Conservation (phyloP, 2,888 invertebrate species). For the Macrophya alboannulata region DNA sequence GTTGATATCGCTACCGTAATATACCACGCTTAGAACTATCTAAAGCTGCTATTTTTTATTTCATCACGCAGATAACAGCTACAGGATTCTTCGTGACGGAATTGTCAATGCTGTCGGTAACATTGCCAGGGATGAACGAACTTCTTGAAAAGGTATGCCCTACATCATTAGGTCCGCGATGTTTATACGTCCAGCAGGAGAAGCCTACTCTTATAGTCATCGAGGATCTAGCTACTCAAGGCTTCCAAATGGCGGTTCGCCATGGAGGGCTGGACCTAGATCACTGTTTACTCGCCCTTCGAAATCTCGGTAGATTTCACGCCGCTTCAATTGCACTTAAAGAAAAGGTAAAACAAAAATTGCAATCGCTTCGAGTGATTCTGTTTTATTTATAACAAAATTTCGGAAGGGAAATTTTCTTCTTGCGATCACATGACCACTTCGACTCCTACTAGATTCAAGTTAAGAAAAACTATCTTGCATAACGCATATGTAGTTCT, state of each 20-base stretch:
- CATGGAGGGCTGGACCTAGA: slow-evolving; percentile 81
- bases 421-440: neutral
- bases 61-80: slow-evolving; percentile 63
- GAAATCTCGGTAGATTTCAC: slow-evolving; percentile 82
- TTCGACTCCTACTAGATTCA: no score
- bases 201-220: slow-evolving; percentile 79
- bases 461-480: neutral
- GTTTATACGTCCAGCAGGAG: slow-evolving; percentile 72
- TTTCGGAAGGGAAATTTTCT: neutral
- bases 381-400: neutral
- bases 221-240: slow-evolving; percentile 82
- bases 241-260: slow-evolving; percentile 82
- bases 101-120: slow-evolving; percentile 73
- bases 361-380: neutral
- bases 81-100: slow-evolving; percentile 70
- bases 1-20: neutral
- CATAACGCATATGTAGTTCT: neutral
- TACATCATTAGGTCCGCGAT: slow-evolving; percentile 69
- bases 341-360: slow-evolving; percentile 78
- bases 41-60: neutral
- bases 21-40: neutral
- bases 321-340: slow-evolving; percentile 82
- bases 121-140: slow-evolving; percentile 72
- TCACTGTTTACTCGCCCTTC: slow-evolving; percentile 81
- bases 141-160: slow-evolving; percentile 61